Base-by-base conservation (phyloP, 2,888 invertebrate species). In the Synergus umbraculus region DNA sequence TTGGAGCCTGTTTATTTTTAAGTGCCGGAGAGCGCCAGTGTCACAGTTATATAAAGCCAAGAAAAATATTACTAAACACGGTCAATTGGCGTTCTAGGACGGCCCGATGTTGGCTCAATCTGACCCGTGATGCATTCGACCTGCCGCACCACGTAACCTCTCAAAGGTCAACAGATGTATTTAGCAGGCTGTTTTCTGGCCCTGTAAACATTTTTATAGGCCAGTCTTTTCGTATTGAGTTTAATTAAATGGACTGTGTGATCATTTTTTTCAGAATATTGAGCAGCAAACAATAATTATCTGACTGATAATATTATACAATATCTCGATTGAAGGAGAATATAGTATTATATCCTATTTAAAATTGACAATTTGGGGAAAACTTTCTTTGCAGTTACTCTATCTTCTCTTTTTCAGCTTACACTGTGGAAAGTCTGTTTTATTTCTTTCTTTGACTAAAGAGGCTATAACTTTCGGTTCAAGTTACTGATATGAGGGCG, bases 1-100 rank as follows among this genome's bases (percentile, higher is more conserved):
- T 73, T 13, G 43, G 67, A 69, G 49, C 15, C 76, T 73, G 76
- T 81, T 82, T 84, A 83, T 83, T 82, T 83, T 83, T 82, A 81
- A 83, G 67, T 63, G 13, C 44, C 49, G n/a, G 60, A 46, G 9
- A 77, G 66, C 54, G 64, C 65, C 54, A 73, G 78, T 80, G 82
- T 81, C 82, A 80, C 81, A 78, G 79, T 83, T 84, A 81, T 80
- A 83, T 83, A 83, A 83, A 80, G 80, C 76, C 78, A 73, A 76
- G 82, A 82, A 82, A 80, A 82, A 81, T 81, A 84, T 79, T 79
- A 79, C 82, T 83, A 86, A 86, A 85, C 81, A 81, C 85, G 83
- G 79, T 80, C 82, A 85, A 87, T 87, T 85, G 82, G 69, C 81
- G 78, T 85, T 83, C 83, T 85, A 82, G 85, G 85, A 41, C 73